Percentiles rank a stretch among this genome's conserved stretches.
Conservation (phyloP, 2,888 invertebrate genomes). For the Lordiphosa andalusiaca region DNA sequence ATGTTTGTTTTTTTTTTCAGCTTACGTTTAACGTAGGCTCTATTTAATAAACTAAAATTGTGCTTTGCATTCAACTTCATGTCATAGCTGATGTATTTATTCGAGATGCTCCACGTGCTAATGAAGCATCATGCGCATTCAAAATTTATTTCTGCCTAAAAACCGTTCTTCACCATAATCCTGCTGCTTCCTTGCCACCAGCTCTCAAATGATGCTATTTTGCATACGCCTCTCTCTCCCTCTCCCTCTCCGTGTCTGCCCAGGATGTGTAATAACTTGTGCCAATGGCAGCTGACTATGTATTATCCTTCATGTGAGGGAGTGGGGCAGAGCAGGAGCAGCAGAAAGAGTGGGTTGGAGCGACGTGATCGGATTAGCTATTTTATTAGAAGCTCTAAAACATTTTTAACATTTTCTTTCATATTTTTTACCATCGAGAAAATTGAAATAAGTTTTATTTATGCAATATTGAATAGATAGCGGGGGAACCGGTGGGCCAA, state of each 20-base stretch:
- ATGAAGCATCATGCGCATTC: constrained; percentile 34
- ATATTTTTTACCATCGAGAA: constrained; percentile 33
- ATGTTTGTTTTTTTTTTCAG: no score
- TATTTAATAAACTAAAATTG: constrained; percentile 11
- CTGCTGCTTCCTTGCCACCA: constrained; percentile 2
- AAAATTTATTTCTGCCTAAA: constrained; percentile 31
- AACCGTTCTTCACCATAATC: constrained; percentile 5
- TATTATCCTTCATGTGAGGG: constrained; percentile 40
- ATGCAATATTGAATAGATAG: constrained; percentile 56
- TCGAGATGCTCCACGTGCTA: constrained; percentile 35
- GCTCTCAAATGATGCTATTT: constrained; percentile 36
- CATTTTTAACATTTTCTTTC: constrained; percentile 30
- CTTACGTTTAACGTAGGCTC: no score
- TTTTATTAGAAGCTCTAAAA: constrained; percentile 67
- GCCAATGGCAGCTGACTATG: constrained; percentile 43
- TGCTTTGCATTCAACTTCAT: constrained; percentile 28
- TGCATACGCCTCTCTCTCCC: constrained; percentile 46
- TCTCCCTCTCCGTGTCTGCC: constrained; percentile 9
- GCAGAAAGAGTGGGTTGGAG: constrained; percentile 4
- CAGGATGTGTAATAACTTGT: constrained; percentile 43
- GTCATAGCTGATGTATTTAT: constrained; percentile 25
- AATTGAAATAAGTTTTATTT: constrained; percentile 72
- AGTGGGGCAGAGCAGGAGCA: constrained; percentile 1
- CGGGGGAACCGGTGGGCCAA: constrained; percentile 58
- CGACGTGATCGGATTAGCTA: constrained; percentile 73